These are phyloP conservation scores for Hemicordylus capensis DNA, from an alignment of 2,113 vertebrate species.

Conservation along the genomic window DNA sequence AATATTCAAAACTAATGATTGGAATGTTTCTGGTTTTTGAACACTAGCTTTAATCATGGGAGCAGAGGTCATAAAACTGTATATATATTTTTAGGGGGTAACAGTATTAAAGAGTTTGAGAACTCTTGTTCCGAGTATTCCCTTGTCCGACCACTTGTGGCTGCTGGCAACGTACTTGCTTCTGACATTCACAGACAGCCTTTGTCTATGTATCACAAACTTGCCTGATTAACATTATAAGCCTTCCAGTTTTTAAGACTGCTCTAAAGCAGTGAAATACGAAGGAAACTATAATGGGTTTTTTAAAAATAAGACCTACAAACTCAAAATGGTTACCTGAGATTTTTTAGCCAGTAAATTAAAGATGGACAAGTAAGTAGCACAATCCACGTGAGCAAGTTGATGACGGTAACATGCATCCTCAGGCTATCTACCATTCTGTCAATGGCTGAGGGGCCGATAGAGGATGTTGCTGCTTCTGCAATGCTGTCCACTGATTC, in stretches of 20 bases:
- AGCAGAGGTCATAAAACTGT: too few species aligned
- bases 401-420: constrained; percentile 84
- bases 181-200: background rate
- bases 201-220: background rate
- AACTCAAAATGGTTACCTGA: constrained; percentile 80
- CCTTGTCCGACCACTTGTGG: too few species aligned
- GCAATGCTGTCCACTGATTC: background rate
- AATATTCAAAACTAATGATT: too few species aligned
- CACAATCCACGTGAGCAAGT: constrained; percentile 82
- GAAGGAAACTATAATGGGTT: background rate
- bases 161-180: background rate
- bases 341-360: constrained; percentile 91
- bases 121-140: too few species aligned
- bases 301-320: background rate
- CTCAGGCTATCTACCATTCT: constrained; percentile 83
- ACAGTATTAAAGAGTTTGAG: too few species aligned
- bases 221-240: background rate
- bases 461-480: constrained; percentile 28
- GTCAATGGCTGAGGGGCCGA: constrained; percentile 50
- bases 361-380: constrained; percentile 88
- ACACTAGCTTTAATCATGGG: too few species aligned
- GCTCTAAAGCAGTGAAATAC: background rate
- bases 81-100: too few species aligned
- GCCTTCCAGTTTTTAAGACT: background rate
- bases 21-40: too few species aligned